A percentile compares a stretch with the other conserved stretches of the same genome.
Conservation (phyloP, 2,888 invertebrate genomes). For the Meiosimyza platycephala region DNA sequence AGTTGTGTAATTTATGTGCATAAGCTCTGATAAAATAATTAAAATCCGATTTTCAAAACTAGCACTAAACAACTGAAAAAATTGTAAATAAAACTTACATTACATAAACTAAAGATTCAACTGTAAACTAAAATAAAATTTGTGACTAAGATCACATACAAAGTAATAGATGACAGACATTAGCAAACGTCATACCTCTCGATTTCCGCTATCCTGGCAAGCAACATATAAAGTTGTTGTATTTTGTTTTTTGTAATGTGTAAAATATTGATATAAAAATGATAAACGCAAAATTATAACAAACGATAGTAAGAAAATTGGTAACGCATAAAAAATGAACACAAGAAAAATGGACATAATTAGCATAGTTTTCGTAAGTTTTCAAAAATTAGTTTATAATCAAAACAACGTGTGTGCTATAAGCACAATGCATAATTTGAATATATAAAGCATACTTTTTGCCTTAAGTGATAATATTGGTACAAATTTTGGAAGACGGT, state of each 20-base stretch:
- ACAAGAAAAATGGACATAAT: constrained; percentile 27
- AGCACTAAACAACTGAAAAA: too few species aligned
- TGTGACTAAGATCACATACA: constrained; percentile 44
- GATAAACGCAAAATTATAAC: constrained; percentile 46
- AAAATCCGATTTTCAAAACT: too few species aligned
- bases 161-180: constrained; percentile 50
- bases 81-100: too few species aligned
- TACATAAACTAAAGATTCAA: not conserved
- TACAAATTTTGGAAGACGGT: too few species aligned
- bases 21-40: too few species aligned
- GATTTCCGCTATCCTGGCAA: constrained; percentile 78
- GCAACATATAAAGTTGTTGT: constrained; percentile 63
- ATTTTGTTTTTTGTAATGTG: constrained; percentile 48
- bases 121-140: constrained; percentile 31
- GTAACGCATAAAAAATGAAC: constrained; percentile 21
- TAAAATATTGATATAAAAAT: constrained; percentile 42
- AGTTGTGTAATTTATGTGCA: too few species aligned
- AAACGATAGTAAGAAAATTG: constrained; percentile 41
- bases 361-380: constrained; percentile 22
- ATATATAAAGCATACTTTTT: too few species aligned
- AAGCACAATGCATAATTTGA: too few species aligned
- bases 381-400: not conserved
- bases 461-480: too few species aligned
- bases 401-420: constrained; percentile 10
- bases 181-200: constrained; percentile 71